Base-by-base conservation (phyloP, 92 coral and sea anemone species). In the Epizoanthus ramosus region DNA sequence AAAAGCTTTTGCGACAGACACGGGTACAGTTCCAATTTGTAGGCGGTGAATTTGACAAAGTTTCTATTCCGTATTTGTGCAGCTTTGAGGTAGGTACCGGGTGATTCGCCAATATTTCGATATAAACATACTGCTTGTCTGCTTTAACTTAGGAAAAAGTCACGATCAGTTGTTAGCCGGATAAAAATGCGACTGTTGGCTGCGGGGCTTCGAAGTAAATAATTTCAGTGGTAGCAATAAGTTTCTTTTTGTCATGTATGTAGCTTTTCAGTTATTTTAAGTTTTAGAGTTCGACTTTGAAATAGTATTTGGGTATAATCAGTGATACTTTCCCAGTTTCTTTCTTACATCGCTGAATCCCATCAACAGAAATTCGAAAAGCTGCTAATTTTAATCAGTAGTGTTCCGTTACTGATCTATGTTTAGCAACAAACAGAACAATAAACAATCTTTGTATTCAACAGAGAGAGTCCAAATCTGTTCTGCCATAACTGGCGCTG, bases 61-160 rank as follows among this genome's bases (percentile, higher is more conserved):
- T 39, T 60, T 14, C 23, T 9, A 15, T 63, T 39, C 52, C 31
- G 35, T 17, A 58, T 59, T 76, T 25, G 39, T 69, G 24, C 47
- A 16, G 7, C 70, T 6, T 43, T 47, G 19, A 19, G 82, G 82
- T 77, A 33, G 54, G 58, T 60, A 77, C 23, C 70, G 14, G 58
- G 82, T 16, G 58, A 39, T 9, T n/a, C 58, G 35, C 57, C 21
- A 19, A 17, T 37, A 18, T 77, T 59, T 5, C 52, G 31, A 21
- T 57, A 69, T 77, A 77, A 77, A 77, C 82, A 77, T 41, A 61
- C 23, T 43, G 35, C 5, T 57, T 60, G 24, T 47, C 21, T 15
- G 8, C 16, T 18, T 57, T 19, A 39, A 18, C 25, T 28, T 17
- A 71, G 57, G 33, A 21, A 71, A 33, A 71, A 71, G 50, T 19